Base-by-base conservation (phyloP, 2,113 vertebrate genomes). In the Melanocharis versteri region DNA sequence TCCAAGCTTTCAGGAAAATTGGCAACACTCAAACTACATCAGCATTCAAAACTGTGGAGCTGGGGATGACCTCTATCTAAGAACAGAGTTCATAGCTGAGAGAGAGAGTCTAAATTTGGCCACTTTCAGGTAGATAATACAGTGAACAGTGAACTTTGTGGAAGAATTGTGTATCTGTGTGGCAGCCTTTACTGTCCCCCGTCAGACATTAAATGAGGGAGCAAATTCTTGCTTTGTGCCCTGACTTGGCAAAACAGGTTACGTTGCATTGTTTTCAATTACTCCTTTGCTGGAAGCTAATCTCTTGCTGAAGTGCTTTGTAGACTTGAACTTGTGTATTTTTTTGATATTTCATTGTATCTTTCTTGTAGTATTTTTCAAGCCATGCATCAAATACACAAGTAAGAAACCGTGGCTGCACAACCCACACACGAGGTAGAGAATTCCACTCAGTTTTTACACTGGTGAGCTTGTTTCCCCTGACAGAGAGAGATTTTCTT, bases 1-100 rank as follows among this genome's bases (percentile, higher is more conserved):
- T 93, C 53, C 69, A 44, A 88, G 75, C 66, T 93, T 83, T 96
- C 90, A 88, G 66, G 68, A 90, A 95, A 94, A 95, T 73, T 83
- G 68, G 68, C 60, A 92, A 81, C 47, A 8, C 51, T 86, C 85
- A 78, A 81, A 94, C 68, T 57, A 39, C 54, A 92, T 95, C 90
- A 94, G 42, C 51, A 90, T 93, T 96, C 79, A 75, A 56, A 95
- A 72, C 78, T 58, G 50, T 62, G 47, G 79, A 91, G 66, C 58
- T 28, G 13, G 16, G 30, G 35, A 47, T 92, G 95, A 94, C 93
- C 92, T 90, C 62, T 91, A 2, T 79, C 26, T 60, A 86, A 87
- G 68, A 93, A 62, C 9, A 80, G 78, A 94, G 70, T 57, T 94
- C 66, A 28, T 42, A 89, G 60, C 58, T 15, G 24, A 83, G 64